Conservation (phyloP, 2,113 vertebrate species). For the Microtus ochrogaster region DNA sequence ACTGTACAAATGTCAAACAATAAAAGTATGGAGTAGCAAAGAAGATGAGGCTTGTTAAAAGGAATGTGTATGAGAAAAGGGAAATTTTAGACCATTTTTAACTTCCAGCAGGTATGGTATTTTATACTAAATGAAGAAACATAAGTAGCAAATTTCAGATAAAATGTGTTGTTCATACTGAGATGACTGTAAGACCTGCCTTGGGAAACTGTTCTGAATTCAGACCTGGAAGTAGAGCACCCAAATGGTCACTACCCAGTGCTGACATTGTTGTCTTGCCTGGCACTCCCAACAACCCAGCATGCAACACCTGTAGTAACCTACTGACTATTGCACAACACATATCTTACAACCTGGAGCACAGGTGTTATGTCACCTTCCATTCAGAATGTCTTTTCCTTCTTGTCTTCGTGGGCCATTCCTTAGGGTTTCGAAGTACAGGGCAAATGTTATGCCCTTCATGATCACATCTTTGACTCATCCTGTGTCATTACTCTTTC, state of each 20-base stretch:
- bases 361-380: not conserved
- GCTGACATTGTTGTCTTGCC: not conserved
- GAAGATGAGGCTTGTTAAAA: not conserved
- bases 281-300: no score
- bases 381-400: not conserved
- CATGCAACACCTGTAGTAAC: not conserved
- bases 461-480: not conserved
- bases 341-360: not conserved
- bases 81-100: not conserved
- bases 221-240: not conserved
- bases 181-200: not conserved
- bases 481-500: not conserved
- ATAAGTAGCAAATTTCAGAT: not conserved
- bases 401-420: not conserved
- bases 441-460: not conserved
- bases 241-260: not conserved
- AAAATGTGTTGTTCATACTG: not conserved
- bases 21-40: not conserved
- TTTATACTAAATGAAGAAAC: not conserved
- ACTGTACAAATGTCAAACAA: not conserved
- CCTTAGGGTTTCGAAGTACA: conserved; percentile 32
- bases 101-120: not conserved
- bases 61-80: not conserved
- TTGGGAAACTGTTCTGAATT: not conserved
- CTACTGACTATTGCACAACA: not conserved